Base-by-base conservation (phyloP, 2,113 vertebrate genomes). In the Psophia crepitans region DNA sequence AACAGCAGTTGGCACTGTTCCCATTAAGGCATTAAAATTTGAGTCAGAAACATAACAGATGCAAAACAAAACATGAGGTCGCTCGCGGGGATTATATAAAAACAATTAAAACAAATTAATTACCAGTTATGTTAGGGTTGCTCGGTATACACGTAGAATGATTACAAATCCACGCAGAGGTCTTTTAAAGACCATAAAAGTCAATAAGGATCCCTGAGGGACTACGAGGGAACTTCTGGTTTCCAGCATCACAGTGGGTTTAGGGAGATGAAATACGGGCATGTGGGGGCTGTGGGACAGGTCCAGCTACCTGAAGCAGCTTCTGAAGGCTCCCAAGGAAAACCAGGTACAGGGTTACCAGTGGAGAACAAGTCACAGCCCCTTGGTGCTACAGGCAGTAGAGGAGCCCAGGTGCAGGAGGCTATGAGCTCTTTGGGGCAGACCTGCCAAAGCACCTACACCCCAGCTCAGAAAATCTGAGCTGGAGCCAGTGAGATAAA, bases 21-120 rank as follows among this genome's bases (percentile, higher is more conserved):
- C 98, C 97, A 96, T 96, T 97, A 96, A 97, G 96, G 97, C 97
- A 97, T 96, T 97, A 97, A 96, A 97, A 96, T 97, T 93, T 94
- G 97, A 97, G 97, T 97, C 97, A 97, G 97, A 98, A 97, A 97
- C 94, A 96, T 95, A 97, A 96, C 96, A 96, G 97, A 97, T 97
- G 96, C 96, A 97, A 98, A 98, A 97, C 97, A 97, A 98, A 98
- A 96, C 97, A 97, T 56, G 88, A 97, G 97, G 95, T 97, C 75
- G 95, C 97, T 97, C 91, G 32, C 70, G 89, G 96, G 97, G 97
- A 97, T 97, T 96, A 96, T 95, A 96, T 96, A 97, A 97, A 98
- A 97, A 97, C 97, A 96, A 96, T 97, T 97, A 98, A 97, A 98
- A 96, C 97, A 97, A 97, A 98, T 97, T 98, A 97, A 97, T 97